phyloP scores from a whole-genome alignment of 1,140 invertebrate genomes.

The Orius laevigatus region DNA sequence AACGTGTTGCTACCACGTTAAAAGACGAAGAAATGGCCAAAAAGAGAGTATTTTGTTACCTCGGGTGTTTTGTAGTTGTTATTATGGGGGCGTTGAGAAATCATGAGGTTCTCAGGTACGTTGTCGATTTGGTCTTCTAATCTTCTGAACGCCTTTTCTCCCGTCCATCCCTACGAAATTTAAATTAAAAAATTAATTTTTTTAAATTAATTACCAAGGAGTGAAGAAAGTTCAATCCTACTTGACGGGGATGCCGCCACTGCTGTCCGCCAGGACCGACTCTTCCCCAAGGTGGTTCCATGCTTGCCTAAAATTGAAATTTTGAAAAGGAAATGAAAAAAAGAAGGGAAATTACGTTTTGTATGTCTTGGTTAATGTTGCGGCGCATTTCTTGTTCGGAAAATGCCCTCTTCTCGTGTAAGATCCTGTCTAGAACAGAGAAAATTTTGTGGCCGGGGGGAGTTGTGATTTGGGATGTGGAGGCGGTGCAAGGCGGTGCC shows the following conservation, averaged over 20 bases:
- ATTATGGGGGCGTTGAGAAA: constrained; percentile 1
- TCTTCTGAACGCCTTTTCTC: constrained; percentile 17
- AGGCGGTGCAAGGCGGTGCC: too few species aligned
- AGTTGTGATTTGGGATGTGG: too few species aligned
- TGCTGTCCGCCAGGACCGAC: constrained; percentile 41
- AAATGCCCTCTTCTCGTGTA: not conserved
- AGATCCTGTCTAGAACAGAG: not conserved
- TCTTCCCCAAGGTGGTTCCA: constrained; percentile 37
- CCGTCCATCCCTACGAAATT: constrained; percentile 20
- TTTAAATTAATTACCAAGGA: constrained; percentile 36
- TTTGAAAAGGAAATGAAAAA: not conserved
- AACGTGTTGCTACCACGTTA: too few species aligned
- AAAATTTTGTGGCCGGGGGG: not conserved
- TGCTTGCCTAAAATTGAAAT: not conserved
- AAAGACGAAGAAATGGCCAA: too few species aligned
- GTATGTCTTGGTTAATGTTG: not conserved
- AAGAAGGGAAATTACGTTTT: not conserved
- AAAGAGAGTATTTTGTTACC: too few species aligned
- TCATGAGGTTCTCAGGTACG: constrained; percentile 9
- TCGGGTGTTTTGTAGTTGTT: constrained; percentile 11
- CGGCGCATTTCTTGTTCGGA: not conserved
- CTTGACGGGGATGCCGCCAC: constrained; percentile 42
- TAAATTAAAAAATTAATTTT: not conserved
- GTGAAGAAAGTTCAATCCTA: constrained; percentile 45
- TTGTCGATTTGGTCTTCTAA: constrained; percentile 14